phyloP scores from a whole-genome alignment of 1,140 invertebrate species.

The Mya arenaria region DNA sequence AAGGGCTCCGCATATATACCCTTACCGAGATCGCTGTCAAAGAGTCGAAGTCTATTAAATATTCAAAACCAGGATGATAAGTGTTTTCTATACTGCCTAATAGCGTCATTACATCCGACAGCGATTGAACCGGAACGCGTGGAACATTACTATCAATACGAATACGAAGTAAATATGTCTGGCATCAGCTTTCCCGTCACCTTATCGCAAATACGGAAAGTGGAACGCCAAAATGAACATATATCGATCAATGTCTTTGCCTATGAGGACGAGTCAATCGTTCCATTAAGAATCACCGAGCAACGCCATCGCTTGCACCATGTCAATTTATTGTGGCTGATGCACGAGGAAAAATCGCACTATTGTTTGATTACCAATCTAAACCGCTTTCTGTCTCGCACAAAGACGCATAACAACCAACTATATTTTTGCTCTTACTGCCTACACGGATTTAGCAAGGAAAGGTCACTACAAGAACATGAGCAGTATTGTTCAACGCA shows the following conservation, averaged over 20 bases:
- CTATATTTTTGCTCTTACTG: conserved; percentile 35
- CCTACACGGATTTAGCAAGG: no score
- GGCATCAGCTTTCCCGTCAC: conserved; percentile 2
- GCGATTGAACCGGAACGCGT: neutral
- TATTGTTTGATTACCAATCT: neutral
- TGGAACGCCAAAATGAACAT: conserved; percentile 31
- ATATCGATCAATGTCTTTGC: conserved; percentile 21
- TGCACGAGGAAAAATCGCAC: neutral
- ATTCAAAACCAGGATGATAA: conserved; percentile 3
- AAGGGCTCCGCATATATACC: neutral
- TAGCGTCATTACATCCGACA: neutral
- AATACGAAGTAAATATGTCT: neutral
- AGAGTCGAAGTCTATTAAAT: neutral
- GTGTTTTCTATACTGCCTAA: no score
- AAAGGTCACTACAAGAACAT: conserved; percentile 3
- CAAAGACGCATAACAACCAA: conserved; percentile 1
- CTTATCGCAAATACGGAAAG: conserved; percentile 5
- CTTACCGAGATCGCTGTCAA: neutral
- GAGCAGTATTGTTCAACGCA: neutral
- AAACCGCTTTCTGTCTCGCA: conserved; percentile 30
- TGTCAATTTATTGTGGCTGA: conserved; percentile 12
- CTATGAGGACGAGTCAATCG: conserved; percentile 3
- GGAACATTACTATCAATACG: conserved; percentile 16
- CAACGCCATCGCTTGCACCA: neutral
- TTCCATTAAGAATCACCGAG: conserved; percentile 23